These are phyloP conservation scores for Megaustenia siamemsis DNA, from an alignment of 2,888 invertebrate species.

Conservation along the genomic window DNA sequence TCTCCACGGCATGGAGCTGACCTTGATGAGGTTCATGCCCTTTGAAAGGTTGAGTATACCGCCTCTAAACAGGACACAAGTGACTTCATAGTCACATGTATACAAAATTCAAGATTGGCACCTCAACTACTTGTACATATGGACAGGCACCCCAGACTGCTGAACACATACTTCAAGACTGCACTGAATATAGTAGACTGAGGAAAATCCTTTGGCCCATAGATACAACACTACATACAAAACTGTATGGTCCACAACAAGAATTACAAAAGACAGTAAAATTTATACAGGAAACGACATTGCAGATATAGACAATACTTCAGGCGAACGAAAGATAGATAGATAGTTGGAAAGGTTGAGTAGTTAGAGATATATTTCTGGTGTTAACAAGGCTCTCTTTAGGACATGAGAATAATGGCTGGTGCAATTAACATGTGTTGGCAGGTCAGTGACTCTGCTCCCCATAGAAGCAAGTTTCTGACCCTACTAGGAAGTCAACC, in stretches of 20 bases:
- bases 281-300: background rate
- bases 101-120: background rate
- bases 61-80: background rate
- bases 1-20: too few relatives aligned
- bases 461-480: too few relatives aligned
- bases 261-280: slow-evolving; percentile 6
- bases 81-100: background rate
- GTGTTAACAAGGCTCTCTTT: too few relatives aligned
- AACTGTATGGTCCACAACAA: background rate
- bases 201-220: background rate
- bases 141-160: background rate
- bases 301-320: slow-evolving; percentile 12
- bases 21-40: too few relatives aligned
- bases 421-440: too few relatives aligned
- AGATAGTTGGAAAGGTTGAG: too few relatives aligned
- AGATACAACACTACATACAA: background rate
- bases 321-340: slow-evolving; percentile 11
- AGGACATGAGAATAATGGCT: too few relatives aligned
- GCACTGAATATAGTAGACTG: background rate
- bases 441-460: too few relatives aligned
- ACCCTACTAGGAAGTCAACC: too few relatives aligned
- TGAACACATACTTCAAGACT: slow-evolving; percentile 1
- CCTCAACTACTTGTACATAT: background rate
- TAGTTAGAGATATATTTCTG: too few relatives aligned
- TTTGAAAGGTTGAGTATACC: too few relatives aligned